phyloP scores from a whole-genome alignment of 1,140 invertebrate species.

The Pinna nobilis region DNA sequence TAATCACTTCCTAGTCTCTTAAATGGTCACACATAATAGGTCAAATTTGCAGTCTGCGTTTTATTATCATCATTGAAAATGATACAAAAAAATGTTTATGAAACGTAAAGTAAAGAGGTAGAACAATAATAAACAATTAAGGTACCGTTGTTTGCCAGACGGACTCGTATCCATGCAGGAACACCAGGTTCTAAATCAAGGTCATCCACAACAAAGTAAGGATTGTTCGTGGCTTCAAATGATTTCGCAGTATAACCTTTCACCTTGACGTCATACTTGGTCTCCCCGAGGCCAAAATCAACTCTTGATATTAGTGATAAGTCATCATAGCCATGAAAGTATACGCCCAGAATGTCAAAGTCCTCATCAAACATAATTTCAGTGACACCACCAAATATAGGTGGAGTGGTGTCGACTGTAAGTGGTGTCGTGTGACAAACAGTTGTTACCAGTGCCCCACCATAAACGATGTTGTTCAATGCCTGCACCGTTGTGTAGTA shows the following conservation, averaged over 20 bases:
- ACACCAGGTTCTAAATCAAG: slow-evolving; percentile 48
- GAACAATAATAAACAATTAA: not conserved
- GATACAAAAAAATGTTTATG: not conserved
- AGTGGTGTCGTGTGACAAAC: slow-evolving; percentile 60
- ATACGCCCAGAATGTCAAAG: slow-evolving; percentile 57
- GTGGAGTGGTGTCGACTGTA: slow-evolving; percentile 59
- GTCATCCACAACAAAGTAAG: slow-evolving; percentile 54
- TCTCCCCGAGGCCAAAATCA: slow-evolving; percentile 60
- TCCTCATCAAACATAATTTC: slow-evolving; percentile 63
- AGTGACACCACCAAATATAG: slow-evolving; percentile 48
- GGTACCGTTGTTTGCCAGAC: slow-evolving; percentile 57
- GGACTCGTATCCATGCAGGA: slow-evolving; percentile 55
- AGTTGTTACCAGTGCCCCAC: slow-evolving; percentile 62
- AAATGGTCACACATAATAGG: no score
- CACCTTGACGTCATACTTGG: slow-evolving; percentile 60
- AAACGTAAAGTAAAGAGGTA: no score
- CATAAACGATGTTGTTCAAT: slow-evolving; percentile 56
- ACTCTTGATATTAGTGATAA: slow-evolving; percentile 49
- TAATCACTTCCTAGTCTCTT: no score
- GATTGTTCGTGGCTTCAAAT: slow-evolving; percentile 37
- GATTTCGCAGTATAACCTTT: slow-evolving; percentile 49
- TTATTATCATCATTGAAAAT: no score
- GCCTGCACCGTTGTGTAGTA: slow-evolving; percentile 60
- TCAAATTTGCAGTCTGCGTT: no score
- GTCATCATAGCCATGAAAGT: slow-evolving; percentile 51